A percentile compares a stretch with the other conserved stretches of the same genome.
These are phyloP conservation scores for Parnassius apollo DNA, from an alignment of 2,888 invertebrate species.

Conservation along the genomic window DNA sequence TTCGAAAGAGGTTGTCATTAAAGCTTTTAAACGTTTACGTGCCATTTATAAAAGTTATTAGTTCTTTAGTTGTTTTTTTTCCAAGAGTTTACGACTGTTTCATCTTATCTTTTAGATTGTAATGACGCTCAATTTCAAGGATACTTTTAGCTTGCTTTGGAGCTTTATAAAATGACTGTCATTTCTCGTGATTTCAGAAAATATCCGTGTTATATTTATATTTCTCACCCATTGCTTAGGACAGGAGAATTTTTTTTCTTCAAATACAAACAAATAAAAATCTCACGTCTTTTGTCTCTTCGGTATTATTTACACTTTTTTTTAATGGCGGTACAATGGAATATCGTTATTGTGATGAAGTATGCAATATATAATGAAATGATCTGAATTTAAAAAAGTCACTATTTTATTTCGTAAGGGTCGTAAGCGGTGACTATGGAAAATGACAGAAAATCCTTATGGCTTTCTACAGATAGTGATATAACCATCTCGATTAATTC, in stretches of 20 bases:
- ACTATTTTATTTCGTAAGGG: too few relatives aligned
- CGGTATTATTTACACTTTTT: too few relatives aligned
- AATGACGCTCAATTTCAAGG: slow-evolving; percentile 34
- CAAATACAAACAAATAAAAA: not conserved
- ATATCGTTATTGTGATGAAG: too few relatives aligned
- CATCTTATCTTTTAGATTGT: slow-evolving; percentile 32
- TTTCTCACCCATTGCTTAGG: slow-evolving; percentile 12
- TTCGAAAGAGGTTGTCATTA: slow-evolving; percentile 14
- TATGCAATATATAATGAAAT: too few relatives aligned
- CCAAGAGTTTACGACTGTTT: slow-evolving; percentile 25
- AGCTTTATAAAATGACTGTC: slow-evolving; percentile 31
- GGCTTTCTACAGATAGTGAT: too few relatives aligned
- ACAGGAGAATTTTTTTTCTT: not conserved
- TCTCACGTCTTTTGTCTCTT: too few relatives aligned
- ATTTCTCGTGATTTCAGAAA: slow-evolving; percentile 33
- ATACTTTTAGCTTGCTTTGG: slow-evolving; percentile 25
- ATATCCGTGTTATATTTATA: slow-evolving; percentile 30
- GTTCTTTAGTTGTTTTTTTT: slow-evolving; percentile 8
- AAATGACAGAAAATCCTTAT: too few relatives aligned
- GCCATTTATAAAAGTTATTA: slow-evolving; percentile 15
- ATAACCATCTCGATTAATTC: too few relatives aligned
- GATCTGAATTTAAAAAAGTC: too few relatives aligned
- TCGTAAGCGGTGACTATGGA: too few relatives aligned
- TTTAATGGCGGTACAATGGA: too few relatives aligned
- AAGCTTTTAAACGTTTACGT: slow-evolving; percentile 16